A percentile compares a stretch with the other conserved stretches of the same genome.
Evolutionary conservation across 2,113 vertebrate genomes (phyloP).

Genomic region (Callaeas wilsoni): DNA sequence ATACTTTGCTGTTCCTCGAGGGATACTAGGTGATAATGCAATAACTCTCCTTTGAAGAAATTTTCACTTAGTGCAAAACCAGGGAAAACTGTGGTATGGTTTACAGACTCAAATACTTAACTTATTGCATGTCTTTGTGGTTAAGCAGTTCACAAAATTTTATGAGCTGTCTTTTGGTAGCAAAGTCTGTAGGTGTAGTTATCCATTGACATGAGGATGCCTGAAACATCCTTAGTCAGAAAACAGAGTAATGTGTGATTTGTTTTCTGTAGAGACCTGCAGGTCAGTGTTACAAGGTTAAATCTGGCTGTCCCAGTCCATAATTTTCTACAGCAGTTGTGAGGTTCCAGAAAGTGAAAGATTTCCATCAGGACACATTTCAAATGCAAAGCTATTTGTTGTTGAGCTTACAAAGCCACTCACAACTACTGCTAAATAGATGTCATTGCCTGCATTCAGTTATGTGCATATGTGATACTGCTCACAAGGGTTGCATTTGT

Average conservation of each 20-base stretch:
- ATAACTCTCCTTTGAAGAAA: background rate
- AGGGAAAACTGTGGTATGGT: background rate
- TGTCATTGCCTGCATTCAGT: background rate
- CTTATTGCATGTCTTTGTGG: background rate
- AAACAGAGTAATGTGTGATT: background rate
- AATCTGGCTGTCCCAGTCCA: background rate
- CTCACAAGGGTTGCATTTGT: background rate
- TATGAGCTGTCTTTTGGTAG: background rate
- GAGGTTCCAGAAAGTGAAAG: background rate
- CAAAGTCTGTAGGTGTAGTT: slow-evolving; percentile 24
- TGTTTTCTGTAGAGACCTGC: background rate
- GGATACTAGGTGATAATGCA: background rate
- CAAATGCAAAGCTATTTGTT: background rate
- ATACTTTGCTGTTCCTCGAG: background rate
- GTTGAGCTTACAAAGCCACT: background rate
- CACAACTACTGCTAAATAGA: background rate
- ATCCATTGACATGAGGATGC: background rate
- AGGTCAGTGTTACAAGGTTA: background rate
- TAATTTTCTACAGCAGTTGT: background rate
- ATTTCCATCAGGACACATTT: background rate
- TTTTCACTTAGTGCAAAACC: background rate
- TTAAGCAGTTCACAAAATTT: background rate
- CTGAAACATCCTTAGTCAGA: background rate
- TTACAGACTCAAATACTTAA: background rate
- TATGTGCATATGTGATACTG: fast-evolving